Evolutionary conservation across 2,797 vertebrate genomes (phyloP).

Genomic region (Rhinatrema bivittatum): DNA sequence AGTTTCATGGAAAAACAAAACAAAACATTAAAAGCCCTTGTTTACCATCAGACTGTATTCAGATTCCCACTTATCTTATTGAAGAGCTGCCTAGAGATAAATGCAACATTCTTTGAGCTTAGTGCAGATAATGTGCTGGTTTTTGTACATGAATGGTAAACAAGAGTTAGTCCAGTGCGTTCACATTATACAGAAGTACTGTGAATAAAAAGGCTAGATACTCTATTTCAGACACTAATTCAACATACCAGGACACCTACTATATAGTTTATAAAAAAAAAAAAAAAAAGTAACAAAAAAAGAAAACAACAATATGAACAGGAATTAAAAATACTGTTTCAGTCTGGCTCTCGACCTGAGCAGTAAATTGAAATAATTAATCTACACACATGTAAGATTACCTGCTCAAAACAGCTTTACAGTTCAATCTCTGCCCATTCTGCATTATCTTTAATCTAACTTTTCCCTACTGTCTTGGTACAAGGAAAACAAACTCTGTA

Average conservation of each 20-base stretch:
- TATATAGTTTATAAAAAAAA: slow-evolving; percentile 49
- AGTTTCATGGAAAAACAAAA: slow-evolving; percentile 76
- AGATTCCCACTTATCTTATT: slow-evolving; percentile 72
- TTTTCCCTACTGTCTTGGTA: no score
- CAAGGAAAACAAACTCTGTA: no score
- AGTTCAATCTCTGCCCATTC: no score
- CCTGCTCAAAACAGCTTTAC: slow-evolving; percentile 26
- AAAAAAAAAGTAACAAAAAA: slow-evolving; percentile 53
- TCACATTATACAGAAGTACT: slow-evolving; percentile 67
- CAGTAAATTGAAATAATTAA: slow-evolving; percentile 32
- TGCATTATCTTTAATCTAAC: no score
- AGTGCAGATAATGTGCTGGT: slow-evolving; percentile 90
- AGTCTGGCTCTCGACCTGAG: slow-evolving; percentile 28
- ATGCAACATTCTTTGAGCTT: slow-evolving; percentile 83
- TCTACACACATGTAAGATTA: no score
- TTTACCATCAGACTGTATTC: slow-evolving; percentile 86
- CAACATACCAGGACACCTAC: slow-evolving; percentile 50
- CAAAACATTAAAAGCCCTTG: slow-evolving; percentile 86
- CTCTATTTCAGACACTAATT: slow-evolving; percentile 58
- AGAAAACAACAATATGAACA: slow-evolving; percentile 50
- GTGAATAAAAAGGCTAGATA: slow-evolving; percentile 58
- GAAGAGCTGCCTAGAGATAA: slow-evolving; percentile 87
- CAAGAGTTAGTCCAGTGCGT: slow-evolving; percentile 92
- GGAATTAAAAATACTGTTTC: slow-evolving; percentile 54
- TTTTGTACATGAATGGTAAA: slow-evolving; percentile 87